Evolutionary conservation across 2,888 invertebrate species (phyloP).

Genomic region (Diaperis boleti): DNA sequence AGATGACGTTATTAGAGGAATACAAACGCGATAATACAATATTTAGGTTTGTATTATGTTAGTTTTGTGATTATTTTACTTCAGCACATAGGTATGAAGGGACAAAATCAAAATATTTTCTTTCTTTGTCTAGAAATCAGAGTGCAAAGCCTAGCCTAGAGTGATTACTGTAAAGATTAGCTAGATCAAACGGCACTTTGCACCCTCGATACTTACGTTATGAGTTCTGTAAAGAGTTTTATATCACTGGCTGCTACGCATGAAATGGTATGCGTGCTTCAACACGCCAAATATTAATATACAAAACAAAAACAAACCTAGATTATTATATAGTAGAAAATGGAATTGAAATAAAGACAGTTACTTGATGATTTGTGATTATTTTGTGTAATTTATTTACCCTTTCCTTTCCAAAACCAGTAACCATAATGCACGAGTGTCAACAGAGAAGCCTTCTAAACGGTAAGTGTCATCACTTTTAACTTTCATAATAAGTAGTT

Average conservation of each 20-base stretch:
- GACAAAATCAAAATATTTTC: slow-evolving; percentile 48
- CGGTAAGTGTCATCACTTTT: slow-evolving; percentile 15
- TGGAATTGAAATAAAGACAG: slow-evolving; percentile 66
- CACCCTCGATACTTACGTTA: slow-evolving; percentile 19
- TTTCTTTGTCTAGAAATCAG: slow-evolving; percentile 31
- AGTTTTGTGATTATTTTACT: slow-evolving; percentile 15
- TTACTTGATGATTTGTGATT: slow-evolving; percentile 54
- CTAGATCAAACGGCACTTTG: slow-evolving; percentile 40
- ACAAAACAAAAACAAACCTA: slow-evolving; percentile 57
- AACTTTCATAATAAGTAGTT: no score
- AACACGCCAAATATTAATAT: slow-evolving; percentile 56
- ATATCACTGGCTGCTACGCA: slow-evolving; percentile 64
- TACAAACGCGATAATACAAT: slow-evolving; percentile 29
- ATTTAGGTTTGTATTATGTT: slow-evolving; percentile 26
- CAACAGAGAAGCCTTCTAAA: background rate
- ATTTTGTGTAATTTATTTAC: slow-evolving; percentile 22
- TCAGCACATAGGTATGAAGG: slow-evolving; percentile 44
- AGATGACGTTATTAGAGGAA: slow-evolving; percentile 46
- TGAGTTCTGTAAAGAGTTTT: slow-evolving; percentile 55
- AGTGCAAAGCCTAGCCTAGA: slow-evolving; percentile 34
- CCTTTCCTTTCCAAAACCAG: background rate
- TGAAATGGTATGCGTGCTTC: slow-evolving; percentile 58
- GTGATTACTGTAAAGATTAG: slow-evolving; percentile 44
- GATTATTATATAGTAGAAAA: slow-evolving; percentile 64
- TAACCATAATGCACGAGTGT: background rate